These are phyloP conservation scores for Pterocles gutturalis DNA, from an alignment of 2,113 vertebrate genomes.

Conservation along the genomic window DNA sequence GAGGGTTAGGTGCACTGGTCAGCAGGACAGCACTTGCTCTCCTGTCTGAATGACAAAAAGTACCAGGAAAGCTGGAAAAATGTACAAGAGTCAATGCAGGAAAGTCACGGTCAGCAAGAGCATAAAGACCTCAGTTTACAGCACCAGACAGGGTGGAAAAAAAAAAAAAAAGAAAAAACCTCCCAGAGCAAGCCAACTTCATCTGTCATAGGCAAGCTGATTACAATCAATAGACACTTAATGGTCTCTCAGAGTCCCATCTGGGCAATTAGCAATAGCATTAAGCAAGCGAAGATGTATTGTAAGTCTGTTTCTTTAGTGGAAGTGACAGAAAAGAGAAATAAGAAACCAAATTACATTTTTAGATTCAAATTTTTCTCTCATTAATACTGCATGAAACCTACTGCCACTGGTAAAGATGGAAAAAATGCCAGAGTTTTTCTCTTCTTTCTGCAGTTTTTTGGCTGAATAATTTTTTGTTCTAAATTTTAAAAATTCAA, in stretches of 20 bases:
- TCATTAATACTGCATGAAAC: constrained; percentile 34
- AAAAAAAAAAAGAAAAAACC: neutral
- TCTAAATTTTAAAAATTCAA: neutral
- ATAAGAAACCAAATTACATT: constrained; percentile 39
- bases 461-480: neutral
- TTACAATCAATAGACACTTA: constrained; percentile 69
- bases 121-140: neutral
- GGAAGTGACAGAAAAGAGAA: constrained; percentile 64
- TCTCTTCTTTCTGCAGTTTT: neutral
- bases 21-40: neutral
- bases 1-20: neutral
- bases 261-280: constrained; percentile 60
- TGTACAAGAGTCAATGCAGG: neutral
- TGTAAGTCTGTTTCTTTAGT: constrained; percentile 46
- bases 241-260: constrained; percentile 61
- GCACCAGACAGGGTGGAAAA: neutral
- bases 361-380: constrained; percentile 22
- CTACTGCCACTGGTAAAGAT: neutral
- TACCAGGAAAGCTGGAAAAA: neutral
- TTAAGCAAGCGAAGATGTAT: constrained; percentile 25
- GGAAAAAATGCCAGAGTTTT: neutral
- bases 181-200: constrained; percentile 6
- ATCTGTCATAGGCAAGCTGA: constrained; percentile 60
- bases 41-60: neutral
- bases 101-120: neutral